Conservation (phyloP, 2,113 vertebrate genomes). For the Sus scrofa region T2T-Sscrofa CM000813.6:4202001-4202500, state of each 20-base stretch:
- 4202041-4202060: no score
- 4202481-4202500: neutral
- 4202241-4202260: neutral
- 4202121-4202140: no score
- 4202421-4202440: neutral
- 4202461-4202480: fast-evolving
- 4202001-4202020: no score
- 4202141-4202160: no score
- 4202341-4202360: neutral
- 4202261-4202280: neutral
- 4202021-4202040: no score
- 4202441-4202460: fast-evolving
- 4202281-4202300: no score
- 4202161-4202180: neutral
- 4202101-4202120: no score
- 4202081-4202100: no score
- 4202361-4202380: neutral
- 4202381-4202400: neutral
- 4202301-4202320: neutral
- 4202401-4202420: no score
- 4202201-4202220: neutral
- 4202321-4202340: fast-evolving
- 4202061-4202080: no score
- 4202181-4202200: neutral
- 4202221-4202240: neutral